Conservation (phyloP, 2,797 vertebrate species). For the Diglossa cyanea region DNA sequence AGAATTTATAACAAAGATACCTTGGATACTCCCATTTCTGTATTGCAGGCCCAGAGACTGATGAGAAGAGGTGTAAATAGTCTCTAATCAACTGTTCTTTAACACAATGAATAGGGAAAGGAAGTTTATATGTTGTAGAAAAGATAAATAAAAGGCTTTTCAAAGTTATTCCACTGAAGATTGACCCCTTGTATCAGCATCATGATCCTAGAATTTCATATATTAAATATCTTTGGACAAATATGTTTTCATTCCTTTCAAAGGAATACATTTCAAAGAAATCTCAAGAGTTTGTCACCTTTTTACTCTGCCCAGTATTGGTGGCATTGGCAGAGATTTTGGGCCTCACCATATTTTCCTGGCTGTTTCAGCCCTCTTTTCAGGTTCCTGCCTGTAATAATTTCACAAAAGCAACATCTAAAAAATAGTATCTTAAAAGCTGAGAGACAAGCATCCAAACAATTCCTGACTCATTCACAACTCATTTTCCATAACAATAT, state of each 20-base stretch:
- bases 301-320: neutral
- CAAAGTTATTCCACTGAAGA: neutral
- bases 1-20: neutral
- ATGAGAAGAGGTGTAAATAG: rapidly evolving
- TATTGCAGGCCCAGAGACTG: neutral
- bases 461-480: neutral
- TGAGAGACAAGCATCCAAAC: neutral
- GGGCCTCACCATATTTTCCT: neutral
- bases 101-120: neutral
- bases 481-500: neutral
- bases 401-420: neutral
- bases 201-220: neutral
- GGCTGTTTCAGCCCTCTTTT: neutral
- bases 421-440: neutral
- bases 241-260: neutral
- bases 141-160: neutral
- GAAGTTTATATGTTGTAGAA: rapidly evolving
- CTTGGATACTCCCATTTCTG: neutral
- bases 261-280: neutral
- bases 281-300: neutral
- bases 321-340: neutral
- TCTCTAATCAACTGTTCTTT: neutral
- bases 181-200: neutral
- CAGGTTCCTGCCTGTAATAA: neutral
- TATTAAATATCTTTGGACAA: neutral